These are phyloP conservation scores for Cephalotes varians DNA, from an alignment of 2,888 invertebrate genomes.

Conservation along the genomic window DNA sequence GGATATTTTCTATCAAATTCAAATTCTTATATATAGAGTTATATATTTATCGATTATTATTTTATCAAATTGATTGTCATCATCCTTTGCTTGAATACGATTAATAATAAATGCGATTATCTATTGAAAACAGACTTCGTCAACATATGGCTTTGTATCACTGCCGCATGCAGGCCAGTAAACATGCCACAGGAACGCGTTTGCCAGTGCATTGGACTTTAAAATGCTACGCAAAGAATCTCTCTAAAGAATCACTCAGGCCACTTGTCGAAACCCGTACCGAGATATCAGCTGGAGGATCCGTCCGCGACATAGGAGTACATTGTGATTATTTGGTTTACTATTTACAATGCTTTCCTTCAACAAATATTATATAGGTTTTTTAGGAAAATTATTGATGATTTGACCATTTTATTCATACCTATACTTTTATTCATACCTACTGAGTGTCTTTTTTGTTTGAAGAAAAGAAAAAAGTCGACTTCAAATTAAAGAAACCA, in stretches of 20 bases:
- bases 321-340: constrained; percentile 22
- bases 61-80: background rate
- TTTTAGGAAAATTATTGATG: background rate
- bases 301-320: background rate
- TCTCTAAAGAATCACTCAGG: constrained; percentile 47
- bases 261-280: constrained; percentile 39
- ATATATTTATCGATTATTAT: background rate
- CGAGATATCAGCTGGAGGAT: background rate
- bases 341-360: background rate
- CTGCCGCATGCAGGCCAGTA: constrained; percentile 81
- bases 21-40: background rate
- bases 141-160: constrained; percentile 78
- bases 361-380: background rate
- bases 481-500: background rate
- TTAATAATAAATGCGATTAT: constrained; percentile 27
- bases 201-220: constrained; percentile 79
- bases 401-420: constrained; percentile 62
- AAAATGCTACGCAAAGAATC: constrained; percentile 81
- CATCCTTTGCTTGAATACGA: constrained; percentile 15
- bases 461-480: background rate
- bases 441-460: constrained; percentile 58
- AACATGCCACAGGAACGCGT: constrained; percentile 82
- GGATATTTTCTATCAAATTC: background rate
- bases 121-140: constrained; percentile 17
- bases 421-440: constrained; percentile 21